Base-by-base conservation (phyloP, 2,797 vertebrate species). In the Scolopax bukidnonensis region DNA sequence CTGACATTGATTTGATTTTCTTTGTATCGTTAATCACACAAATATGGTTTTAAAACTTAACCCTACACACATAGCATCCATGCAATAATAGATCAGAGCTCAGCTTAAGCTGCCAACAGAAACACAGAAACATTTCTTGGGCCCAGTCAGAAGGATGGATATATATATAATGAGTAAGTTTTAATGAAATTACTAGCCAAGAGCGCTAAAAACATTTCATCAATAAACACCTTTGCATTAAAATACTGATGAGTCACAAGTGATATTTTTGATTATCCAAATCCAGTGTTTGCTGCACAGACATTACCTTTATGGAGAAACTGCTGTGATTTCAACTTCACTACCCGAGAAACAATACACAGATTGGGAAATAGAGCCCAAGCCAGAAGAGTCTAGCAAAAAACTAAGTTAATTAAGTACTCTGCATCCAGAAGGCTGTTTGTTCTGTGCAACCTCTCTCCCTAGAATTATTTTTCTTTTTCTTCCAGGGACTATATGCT, bases 161-260 rank as follows among this genome's bases (percentile, higher is more conserved):
- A 41, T 16, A 36, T n/a, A 9, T 28, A 9, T 14, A 63, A 27
- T 45, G 30, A 53, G 1, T 11, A 74, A 87, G n/a, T 28, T 70
- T 77, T 41, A 70, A 83, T 36, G 33, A 95, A 88, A 67, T 57
- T 41, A 77, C 51, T 43, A 71, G 60, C 71, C 57, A 85, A 68
- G 84, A 93, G 65, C 4, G 4, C 33, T 9, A 68, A 53, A 30
- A 89, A 57, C 45, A 32, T 43, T 79, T 67, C 68, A 59, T 82
- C 68, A 83, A 86, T 76, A 95, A 89, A 71, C 81, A 83, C 80
- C 80, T 95, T 56, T 71, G 33, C 59, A 81, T 61, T 91, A 87
- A 82, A 75, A 90, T 64, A 76, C 68, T 68, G 59, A 90, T 64
- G 79, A 95, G 74, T 76, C 90, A 91, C 25, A 68, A 80, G 64